phyloP scores from a whole-genome alignment of 2,888 invertebrate genomes.

The Heliconius sara region DNA sequence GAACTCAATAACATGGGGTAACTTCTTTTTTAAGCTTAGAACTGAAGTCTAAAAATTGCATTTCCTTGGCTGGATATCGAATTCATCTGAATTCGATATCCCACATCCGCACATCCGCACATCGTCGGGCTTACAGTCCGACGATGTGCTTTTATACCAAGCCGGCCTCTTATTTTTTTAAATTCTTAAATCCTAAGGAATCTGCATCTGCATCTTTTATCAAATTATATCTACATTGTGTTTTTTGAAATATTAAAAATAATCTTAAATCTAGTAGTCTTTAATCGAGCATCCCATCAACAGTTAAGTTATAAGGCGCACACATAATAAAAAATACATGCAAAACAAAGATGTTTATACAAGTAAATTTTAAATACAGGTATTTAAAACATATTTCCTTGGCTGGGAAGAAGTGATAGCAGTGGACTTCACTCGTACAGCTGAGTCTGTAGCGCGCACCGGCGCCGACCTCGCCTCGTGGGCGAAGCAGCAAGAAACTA shows the following conservation, averaged over 20 bases:
- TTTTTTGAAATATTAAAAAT: no score
- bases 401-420: constrained; percentile 99
- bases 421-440: constrained; percentile 99
- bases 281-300: no score
- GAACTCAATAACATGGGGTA: not conserved
- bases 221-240: not conserved
- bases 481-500: constrained; percentile 95
- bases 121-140: not conserved
- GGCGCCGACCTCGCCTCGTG: constrained; percentile 97
- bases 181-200: not conserved
- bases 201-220: not conserved
- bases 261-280: no score
- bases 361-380: constrained; percentile 69
- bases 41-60: not conserved
- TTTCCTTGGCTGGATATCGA: not conserved
- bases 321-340: not conserved
- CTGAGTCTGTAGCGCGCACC: constrained; percentile 97
- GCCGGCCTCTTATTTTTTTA: not conserved
- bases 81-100: no score
- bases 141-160: not conserved
- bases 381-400: constrained; percentile 98
- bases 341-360: not conserved
- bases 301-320: no score
- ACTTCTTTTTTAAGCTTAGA: not conserved
- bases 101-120: no score